These are phyloP conservation scores for Mohoua ochrocephala DNA, from an alignment of 2,113 vertebrate species.

Conservation along the genomic window DNA sequence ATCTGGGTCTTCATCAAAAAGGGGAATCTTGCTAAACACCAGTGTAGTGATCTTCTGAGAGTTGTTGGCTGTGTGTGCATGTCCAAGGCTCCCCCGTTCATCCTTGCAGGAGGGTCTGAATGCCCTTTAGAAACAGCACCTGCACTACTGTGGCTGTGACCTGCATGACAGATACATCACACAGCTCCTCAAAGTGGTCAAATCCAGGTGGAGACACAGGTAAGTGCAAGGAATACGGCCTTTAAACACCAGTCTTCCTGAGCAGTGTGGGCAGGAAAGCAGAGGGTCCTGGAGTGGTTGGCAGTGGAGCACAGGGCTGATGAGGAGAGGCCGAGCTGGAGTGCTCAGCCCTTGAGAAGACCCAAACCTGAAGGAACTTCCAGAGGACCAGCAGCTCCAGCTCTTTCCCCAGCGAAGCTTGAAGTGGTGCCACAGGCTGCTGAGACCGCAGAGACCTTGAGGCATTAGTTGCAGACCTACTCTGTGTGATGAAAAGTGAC, in stretches of 20 bases:
- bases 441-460: not conserved
- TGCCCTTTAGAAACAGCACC: not conserved
- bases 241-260: not conserved
- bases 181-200: rapidly evolving
- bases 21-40: not conserved
- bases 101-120: not conserved
- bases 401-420: not conserved
- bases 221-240: not conserved
- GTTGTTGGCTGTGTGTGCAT: not conserved
- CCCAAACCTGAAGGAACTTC: not conserved
- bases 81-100: rapidly evolving
- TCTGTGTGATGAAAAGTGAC: not conserved
- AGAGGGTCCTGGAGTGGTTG: not conserved
- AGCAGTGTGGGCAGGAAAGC: not conserved
- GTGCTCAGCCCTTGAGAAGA: not conserved
- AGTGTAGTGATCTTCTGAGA: not conserved
- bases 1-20: not conserved
- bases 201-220: not conserved
- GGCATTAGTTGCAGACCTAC: rapidly evolving
- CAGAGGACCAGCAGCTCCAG: not conserved
- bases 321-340: not conserved
- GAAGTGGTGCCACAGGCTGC: not conserved
- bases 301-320: not conserved
- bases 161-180: not conserved
- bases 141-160: not conserved